Evolutionary conservation across 2,888 invertebrate genomes (phyloP).

Genomic region (Leptopilina syphax): DNA sequence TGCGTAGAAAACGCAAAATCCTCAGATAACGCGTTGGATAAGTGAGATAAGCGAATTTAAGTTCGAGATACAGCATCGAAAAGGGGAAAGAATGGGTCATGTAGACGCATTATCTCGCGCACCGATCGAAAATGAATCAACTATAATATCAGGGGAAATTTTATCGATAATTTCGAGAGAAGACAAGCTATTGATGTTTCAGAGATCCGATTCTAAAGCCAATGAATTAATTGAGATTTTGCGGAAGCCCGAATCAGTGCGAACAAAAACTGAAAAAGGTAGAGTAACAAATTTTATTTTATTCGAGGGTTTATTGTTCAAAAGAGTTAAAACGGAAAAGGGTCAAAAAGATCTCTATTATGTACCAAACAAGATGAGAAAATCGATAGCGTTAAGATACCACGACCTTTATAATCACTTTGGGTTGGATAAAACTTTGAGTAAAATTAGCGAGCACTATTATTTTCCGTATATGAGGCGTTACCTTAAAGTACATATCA

Average conservation of each 20-base stretch:
- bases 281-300: constrained; percentile 35
- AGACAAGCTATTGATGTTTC: constrained; percentile 42
- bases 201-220: constrained; percentile 37
- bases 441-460: not conserved
- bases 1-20: constrained; percentile 49
- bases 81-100: constrained; percentile 37
- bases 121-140: not conserved
- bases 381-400: not conserved
- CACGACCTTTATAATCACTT: constrained; percentile 40
- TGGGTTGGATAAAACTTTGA: constrained; percentile 29
- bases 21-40: constrained; percentile 45
- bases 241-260: constrained; percentile 16
- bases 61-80: constrained; percentile 20
- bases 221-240: constrained; percentile 35
- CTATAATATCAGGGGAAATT: not conserved
- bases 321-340: not conserved
- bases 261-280: constrained; percentile 28
- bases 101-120: constrained; percentile 50
- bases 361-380: constrained; percentile 32
- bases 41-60: constrained; percentile 18
- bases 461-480: constrained; percentile 37
- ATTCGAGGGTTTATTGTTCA: constrained; percentile 30
- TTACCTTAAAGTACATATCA: constrained; percentile 41
- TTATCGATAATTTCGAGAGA: not conserved
- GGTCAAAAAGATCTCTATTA: constrained; percentile 36